Evolutionary conservation across 2,888 invertebrate genomes (phyloP), one percentile per base, ranked within the genome.

Genomic region (Dione juno): DNA sequence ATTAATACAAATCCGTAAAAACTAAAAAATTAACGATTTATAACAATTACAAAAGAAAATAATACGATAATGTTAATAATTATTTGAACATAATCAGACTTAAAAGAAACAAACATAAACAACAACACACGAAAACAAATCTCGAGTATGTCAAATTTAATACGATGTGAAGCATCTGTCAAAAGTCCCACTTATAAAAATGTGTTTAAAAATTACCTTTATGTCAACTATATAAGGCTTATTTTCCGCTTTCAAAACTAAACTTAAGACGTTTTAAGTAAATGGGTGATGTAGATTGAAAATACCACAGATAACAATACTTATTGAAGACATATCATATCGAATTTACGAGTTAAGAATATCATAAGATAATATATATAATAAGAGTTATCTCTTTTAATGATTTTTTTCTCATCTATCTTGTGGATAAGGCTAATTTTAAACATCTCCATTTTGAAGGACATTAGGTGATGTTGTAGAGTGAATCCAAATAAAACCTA

Each of bases 101-200:
- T 11, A 19, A 61, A 50, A 19, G 10, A 57, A 8, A n/a, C n/a
- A 50, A 61, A 53, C 52, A 13, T 66, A 45, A 37, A 43, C 16
- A 45, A 63, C 43, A 61, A 61, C 61, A 59, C 59, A 61, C 43
- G 45, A 61, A 61, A 61, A 61, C 61, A 61, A 61, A 45, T 61
- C 28, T 28, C 35, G n/a, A 61, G 5, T n/a, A 21, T 61, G 61
- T 45, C 61, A 61, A 61, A 61, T 45, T 61, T 1, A n/a, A n/a
- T 45, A 16, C 10, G 28, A 28, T 28, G n/a, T n/a, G 28, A 61
- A 61, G 28, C 16, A 10, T 5, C 61, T 61, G 45, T 45, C 61
- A 61, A 61, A 40, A 40, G 8, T 45, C n/a, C 45, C 28, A 10
- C 14, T 28, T 10, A 41, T 28, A 19, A 3, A 59, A 28, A 14